These are phyloP conservation scores for Eufriesea mexicana DNA, from an alignment of 1,140 invertebrate species.

Conservation along the genomic window DNA sequence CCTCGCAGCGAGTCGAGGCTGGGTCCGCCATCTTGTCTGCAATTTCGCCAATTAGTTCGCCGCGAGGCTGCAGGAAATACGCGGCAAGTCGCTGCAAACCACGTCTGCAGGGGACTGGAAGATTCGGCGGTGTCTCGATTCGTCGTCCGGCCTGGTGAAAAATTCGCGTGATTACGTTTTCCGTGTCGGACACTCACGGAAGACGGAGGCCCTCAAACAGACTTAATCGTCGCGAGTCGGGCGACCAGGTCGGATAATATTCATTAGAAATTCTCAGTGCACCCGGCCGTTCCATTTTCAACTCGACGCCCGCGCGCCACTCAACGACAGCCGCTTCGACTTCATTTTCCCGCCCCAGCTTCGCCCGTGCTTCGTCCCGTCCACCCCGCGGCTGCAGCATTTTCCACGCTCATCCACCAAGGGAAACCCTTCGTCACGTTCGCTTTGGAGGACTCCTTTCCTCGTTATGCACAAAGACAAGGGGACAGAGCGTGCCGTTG, in stretches of 20 bases:
- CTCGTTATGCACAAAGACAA: slow-evolving; percentile 62
- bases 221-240: slow-evolving; percentile 7
- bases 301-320: slow-evolving; percentile 7
- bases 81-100: too few relatives aligned
- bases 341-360: slow-evolving; percentile 32
- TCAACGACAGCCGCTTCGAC: not conserved
- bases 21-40: too few relatives aligned
- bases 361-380: not conserved
- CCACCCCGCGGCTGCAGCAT: not conserved
- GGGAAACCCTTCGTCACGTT: slow-evolving; percentile 50
- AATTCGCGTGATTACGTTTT: slow-evolving; percentile 19
- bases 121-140: not conserved
- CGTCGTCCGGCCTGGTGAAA: not conserved
- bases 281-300: slow-evolving; percentile 41
- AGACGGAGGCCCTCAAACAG: slow-evolving; percentile 16
- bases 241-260: slow-evolving; percentile 18
- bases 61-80: not conserved
- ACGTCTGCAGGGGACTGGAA: too few relatives aligned
- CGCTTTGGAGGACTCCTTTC: slow-evolving; percentile 52
- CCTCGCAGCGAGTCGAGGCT: too few relatives aligned
- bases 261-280: slow-evolving; percentile 56
- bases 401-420: slow-evolving; percentile 20
- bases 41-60: not conserved
- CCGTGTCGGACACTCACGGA: not conserved
- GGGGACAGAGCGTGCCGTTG: not conserved